These are phyloP conservation scores for Aethina tumida DNA, from an alignment of 1,140 invertebrate genomes.

Conservation along the genomic window DNA sequence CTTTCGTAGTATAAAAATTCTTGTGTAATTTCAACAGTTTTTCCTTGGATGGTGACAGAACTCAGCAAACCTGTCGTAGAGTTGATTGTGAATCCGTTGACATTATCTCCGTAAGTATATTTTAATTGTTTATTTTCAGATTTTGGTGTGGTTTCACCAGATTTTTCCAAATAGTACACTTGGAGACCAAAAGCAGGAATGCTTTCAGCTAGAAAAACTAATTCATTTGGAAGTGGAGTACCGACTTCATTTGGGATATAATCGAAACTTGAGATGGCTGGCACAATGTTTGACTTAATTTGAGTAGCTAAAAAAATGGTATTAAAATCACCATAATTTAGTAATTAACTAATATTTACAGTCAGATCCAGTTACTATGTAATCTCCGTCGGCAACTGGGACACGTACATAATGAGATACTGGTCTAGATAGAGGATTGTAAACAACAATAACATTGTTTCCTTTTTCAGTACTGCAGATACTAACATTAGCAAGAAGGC, in stretches of 20 bases:
- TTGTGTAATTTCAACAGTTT: constrained; percentile 47
- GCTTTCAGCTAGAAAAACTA: too few relatives aligned
- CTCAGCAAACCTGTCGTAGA: constrained; percentile 43
- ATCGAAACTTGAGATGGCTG: too few relatives aligned
- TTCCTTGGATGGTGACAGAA: constrained; percentile 45
- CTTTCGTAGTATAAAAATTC: constrained; percentile 52
- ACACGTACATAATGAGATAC: constrained; percentile 55
- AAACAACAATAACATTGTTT: constrained; percentile 55
- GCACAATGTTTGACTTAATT: too few relatives aligned
- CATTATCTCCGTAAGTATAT: too few relatives aligned
- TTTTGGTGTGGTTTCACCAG: too few relatives aligned
- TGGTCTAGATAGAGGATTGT: constrained; percentile 66
- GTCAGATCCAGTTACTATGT: constrained; percentile 38
- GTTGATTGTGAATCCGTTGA: constrained; percentile 36
- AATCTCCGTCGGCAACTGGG: constrained; percentile 52
- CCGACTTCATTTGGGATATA: too few relatives aligned
- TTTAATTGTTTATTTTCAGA: too few relatives aligned
- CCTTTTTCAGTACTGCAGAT: constrained; percentile 48
- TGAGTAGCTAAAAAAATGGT: too few relatives aligned
- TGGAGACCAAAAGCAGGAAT: too few relatives aligned
- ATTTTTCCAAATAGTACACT: too few relatives aligned
- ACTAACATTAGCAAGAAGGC: constrained; percentile 49
- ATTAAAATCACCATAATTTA: constrained; percentile 7
- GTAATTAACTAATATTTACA: constrained; percentile 14
- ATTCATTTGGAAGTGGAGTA: too few relatives aligned